phyloP scores from a whole-genome alignment of 2,113 vertebrate genomes.

The Trichomycterus rosablanca region DNA sequence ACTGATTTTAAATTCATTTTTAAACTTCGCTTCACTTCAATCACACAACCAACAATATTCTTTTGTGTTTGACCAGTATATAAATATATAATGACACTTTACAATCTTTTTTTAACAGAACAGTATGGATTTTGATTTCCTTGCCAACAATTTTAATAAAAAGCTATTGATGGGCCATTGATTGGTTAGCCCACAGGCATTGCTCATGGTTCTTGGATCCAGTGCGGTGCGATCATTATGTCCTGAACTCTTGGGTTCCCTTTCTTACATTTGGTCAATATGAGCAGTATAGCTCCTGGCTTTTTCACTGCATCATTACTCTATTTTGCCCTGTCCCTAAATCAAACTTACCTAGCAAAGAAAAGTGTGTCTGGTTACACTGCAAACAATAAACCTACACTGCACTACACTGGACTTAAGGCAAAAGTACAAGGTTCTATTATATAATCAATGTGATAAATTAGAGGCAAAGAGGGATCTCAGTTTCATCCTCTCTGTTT shows the following conservation, averaged over 20 bases:
- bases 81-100: slow-evolving; percentile 62
- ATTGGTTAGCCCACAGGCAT: slow-evolving; percentile 62
- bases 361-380: too few species aligned
- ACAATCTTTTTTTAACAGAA: slow-evolving; percentile 62
- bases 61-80: slow-evolving; percentile 58
- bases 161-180: slow-evolving; percentile 73
- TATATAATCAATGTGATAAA: too few species aligned
- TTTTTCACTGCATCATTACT: slow-evolving; percentile 49
- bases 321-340: slow-evolving; percentile 21
- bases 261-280: slow-evolving; percentile 69
- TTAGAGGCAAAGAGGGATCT: too few species aligned
- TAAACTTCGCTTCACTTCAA: slow-evolving; percentile 47
- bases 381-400: not conserved
- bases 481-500: too few species aligned
- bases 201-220: slow-evolving; percentile 59
- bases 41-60: slow-evolving; percentile 67
- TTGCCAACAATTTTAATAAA: slow-evolving; percentile 80
- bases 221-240: slow-evolving; percentile 72
- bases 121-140: slow-evolving; percentile 76
- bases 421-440: slow-evolving; percentile 1
- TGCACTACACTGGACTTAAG: slow-evolving; percentile 5
- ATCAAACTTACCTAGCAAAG: slow-evolving; percentile 27
- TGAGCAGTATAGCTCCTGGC: slow-evolving; percentile 56
- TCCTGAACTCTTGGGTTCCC: slow-evolving; percentile 68
- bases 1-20: slow-evolving; percentile 53